Base-by-base conservation (phyloP, 2,888 invertebrate genomes). In the Beris morrisii region DNA sequence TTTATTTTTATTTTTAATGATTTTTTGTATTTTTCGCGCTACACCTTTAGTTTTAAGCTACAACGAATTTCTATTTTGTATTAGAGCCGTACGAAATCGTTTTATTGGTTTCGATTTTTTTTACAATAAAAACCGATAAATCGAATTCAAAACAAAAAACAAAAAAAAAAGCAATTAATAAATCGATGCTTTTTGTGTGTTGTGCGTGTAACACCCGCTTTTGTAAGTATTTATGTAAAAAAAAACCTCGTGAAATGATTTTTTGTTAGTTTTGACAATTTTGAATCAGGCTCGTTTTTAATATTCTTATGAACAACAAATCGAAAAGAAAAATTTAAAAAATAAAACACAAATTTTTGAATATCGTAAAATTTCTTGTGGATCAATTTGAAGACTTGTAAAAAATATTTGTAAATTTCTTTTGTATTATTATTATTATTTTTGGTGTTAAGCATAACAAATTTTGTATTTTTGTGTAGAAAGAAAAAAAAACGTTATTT, bases 321-420 rank as follows among this genome's bases (percentile, higher is more conserved):
- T 22, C 3, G 15, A n/a, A 4, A 13, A 48, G 11, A 15, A 48
- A 48, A 48, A 48, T 48, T 1, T 2, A n/a, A 6, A 15, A n/a
- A 48, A 13, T 48, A 6, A n/a, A 48, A 13, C n/a, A 3, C 6
- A 48, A 7, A 48, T 11, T 52, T n/a, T 31, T 54, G 28, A 31
- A 7, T 31, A 9, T 54, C n/a, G 54, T 52, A 15, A 13, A 13
- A 15, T 44, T n/a, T 22, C 22, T 22, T 44, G 3, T 43, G 44
- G n/a, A 55, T 31, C 32, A 55, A 2, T 31, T 55, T 4, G 56
- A 43, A 56, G 4, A 56, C 56, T 56, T 56, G 56, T 56, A 56
- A 56, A 54, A 56, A 43, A 38, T 13, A 43, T 44, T 44, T 56
- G 56, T 56, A 56, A 56, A 56, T 56, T 13, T 56, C 4, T 44